Conservation (phyloP, 2,113 vertebrate species). For the Catharus minimus region DNA sequence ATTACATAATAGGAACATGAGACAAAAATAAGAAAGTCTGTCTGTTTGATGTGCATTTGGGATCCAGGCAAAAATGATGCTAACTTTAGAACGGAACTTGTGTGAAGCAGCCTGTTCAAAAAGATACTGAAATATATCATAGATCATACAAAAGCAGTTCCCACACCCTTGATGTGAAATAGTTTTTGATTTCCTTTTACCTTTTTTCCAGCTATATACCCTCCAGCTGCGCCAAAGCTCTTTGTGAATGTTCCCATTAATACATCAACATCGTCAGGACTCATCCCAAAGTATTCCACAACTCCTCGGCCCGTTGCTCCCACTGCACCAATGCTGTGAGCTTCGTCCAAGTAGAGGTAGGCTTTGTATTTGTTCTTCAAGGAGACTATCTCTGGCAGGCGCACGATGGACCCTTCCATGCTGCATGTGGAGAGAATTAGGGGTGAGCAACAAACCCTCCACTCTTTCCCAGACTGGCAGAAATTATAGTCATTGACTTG, state of each 20-base stretch:
- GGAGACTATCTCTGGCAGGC: constrained; percentile 84
- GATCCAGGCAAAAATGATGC: background rate
- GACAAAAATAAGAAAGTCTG: constrained; percentile 17
- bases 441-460: background rate
- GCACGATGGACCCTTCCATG: constrained; percentile 92
- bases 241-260: constrained; percentile 96
- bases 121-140: background rate
- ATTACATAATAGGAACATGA: constrained; percentile 27
- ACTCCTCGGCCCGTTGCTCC: constrained; percentile 85
- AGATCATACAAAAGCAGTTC: background rate
- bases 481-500: background rate
- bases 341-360: constrained; percentile 93
- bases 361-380: constrained; percentile 96
- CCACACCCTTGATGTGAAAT: background rate
- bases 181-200: constrained; percentile 60
- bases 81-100: background rate
- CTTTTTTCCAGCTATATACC: constrained; percentile 92
- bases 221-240: constrained; percentile 89
- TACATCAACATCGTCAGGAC: constrained; percentile 84
- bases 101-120: background rate
- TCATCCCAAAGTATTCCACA: constrained; percentile 84
- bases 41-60: background rate
- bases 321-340: constrained; percentile 90
- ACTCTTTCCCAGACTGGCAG: background rate
- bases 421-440: constrained; percentile 63